A percentile compares a stretch with the other conserved stretches of the same genome.
Evolutionary conservation across 2,113 vertebrate species (phyloP).

Genomic region (Hippolais icterina): DNA sequence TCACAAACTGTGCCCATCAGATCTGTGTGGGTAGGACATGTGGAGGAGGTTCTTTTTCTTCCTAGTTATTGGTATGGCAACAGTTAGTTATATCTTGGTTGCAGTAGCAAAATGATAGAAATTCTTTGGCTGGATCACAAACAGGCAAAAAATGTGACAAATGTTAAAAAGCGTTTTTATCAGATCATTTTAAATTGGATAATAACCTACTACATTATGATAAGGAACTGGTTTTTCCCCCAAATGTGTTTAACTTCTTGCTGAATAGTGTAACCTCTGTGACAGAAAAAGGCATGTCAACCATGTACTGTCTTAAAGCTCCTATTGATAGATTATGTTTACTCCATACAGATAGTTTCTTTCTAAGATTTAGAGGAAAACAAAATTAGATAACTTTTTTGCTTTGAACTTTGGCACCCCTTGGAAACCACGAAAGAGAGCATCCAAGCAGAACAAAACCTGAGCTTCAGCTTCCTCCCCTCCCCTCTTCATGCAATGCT

Average conservation of each 20-base stretch:
- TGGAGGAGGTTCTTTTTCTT: conserved; percentile 62
- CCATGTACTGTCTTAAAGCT: not conserved
- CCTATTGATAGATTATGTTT: not conserved
- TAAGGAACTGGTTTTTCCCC: not conserved
- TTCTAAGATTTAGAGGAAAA: not conserved
- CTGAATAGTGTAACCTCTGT: not conserved
- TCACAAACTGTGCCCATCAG: conserved; percentile 38
- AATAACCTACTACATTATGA: conserved; percentile 33
- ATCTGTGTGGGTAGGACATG: conserved; percentile 47
- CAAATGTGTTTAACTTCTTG: not conserved
- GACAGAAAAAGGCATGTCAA: not conserved
- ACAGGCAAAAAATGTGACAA: conserved; percentile 42
- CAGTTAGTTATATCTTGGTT: conserved; percentile 37
- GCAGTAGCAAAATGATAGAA: conserved; percentile 47
- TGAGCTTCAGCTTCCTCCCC: not conserved
- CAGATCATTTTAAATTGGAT: conserved; percentile 18
- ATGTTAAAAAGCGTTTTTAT: conserved; percentile 34
- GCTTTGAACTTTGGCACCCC: not conserved
- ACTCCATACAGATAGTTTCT: not conserved
- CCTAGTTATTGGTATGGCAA: conserved; percentile 51
- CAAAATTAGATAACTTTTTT: not conserved
- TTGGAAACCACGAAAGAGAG: not conserved
- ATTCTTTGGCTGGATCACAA: conserved; percentile 53
- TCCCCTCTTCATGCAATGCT: not conserved
- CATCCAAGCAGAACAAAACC: not conserved